Evolutionary conservation across 2,113 vertebrate genomes (phyloP).

Genomic region (Neodontobutis hainanensis): DNA sequence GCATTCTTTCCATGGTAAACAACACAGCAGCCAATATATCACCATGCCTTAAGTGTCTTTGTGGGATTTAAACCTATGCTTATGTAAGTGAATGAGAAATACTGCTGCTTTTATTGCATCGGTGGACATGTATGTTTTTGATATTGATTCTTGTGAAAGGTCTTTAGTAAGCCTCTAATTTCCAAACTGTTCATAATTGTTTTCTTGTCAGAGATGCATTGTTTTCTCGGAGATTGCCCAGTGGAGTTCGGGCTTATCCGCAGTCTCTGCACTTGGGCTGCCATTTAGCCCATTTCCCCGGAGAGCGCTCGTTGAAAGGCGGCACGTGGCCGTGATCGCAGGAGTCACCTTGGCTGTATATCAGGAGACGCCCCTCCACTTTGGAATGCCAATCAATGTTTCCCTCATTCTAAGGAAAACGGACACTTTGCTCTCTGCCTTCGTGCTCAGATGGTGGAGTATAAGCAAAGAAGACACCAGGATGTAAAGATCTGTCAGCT

Average conservation of each 20-base stretch:
- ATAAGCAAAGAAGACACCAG: conserved; percentile 1
- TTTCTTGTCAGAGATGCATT: background rate
- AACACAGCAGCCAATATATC: no score
- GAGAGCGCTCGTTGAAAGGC: background rate
- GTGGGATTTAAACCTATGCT: no score
- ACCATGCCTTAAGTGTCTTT: no score
- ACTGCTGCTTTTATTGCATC: no score
- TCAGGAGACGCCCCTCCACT: conserved; percentile 15
- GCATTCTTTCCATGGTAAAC: no score
- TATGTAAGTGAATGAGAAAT: no score
- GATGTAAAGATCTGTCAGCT: conserved; percentile 7
- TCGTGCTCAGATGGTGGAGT: background rate
- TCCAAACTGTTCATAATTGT: no score
- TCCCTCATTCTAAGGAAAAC: conserved; percentile 18
- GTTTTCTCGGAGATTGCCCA: background rate
- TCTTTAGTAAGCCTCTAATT: no score
- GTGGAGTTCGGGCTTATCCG: background rate
- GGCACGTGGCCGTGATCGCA: conserved; percentile 33
- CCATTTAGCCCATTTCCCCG: conserved; percentile 24
- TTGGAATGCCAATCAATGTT: conserved; percentile 19
- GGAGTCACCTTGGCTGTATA: conserved; percentile 50
- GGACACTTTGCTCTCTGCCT: conserved; percentile 9
- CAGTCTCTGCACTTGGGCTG: conserved; percentile 11
- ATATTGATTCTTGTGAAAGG: no score
- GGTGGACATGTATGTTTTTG: no score